Evolutionary conservation across 1,140 invertebrate species (phyloP), one percentile per base, ranked within the genome.

Genomic region (Aporrectodea caliginosa): DNA sequence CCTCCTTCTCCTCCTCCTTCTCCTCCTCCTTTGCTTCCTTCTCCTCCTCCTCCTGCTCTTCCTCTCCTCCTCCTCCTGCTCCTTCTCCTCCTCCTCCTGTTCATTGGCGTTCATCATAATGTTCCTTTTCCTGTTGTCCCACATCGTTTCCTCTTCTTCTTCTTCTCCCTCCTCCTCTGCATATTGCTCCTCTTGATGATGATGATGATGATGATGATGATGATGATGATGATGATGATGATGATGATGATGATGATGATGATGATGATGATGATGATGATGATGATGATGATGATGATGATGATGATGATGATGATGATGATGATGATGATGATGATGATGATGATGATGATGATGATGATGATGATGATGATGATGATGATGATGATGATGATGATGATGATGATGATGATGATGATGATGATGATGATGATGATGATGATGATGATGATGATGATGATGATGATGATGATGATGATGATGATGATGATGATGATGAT

Each of bases 361-460:
- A 73, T 73, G 71, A 73, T 73, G 71, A 27, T 73, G 71, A 73
- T 6, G 71, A 73, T 73, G 71, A 73, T 73, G 71, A 73, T 73
- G 71, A 73, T 73, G 71, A 73, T 6, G 71, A 73, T 73, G 71
- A 1, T 73, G 71, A 73, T 73, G 71, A 73, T 73, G 71, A 73
- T 73, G 71, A 73, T 73, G 71, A 29, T 73, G 71, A 29, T 73
- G 71, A 73, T 73, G 1, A 1, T 73, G 71, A 73, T 6, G 71
- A 73, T 29, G 71, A 73, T 31, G 71, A 73, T 73, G 71, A 73
- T 73, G 71, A 73, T 73, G 71, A 73, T 31, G 71, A 73, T 73
- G 71, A 73, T 73, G 22, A 73, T 73, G 71, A 73, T 73, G 71
- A 73, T 73, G 30, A 73, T 31, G 71, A 73, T 73, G 71, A 73